Conservation (phyloP, 2,888 invertebrate species). For the Nymphalis polychloros region DNA sequence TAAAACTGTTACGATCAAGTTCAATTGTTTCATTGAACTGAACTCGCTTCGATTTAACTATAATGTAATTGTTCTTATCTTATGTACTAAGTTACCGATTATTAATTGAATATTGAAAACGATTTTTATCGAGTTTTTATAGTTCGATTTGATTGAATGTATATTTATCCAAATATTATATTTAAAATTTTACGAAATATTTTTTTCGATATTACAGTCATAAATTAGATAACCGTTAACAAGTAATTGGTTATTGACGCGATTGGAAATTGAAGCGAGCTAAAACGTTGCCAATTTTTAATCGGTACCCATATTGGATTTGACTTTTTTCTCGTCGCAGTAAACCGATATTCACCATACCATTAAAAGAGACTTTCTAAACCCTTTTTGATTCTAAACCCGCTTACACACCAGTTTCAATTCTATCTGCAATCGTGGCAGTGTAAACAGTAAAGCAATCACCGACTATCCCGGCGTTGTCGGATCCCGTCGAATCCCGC, state of each 20-base stretch:
- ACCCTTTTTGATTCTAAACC: slow-evolving; percentile 35
- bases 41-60: too few relatives aligned
- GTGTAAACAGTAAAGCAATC: slow-evolving; percentile 69
- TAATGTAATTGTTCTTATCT: too few relatives aligned
- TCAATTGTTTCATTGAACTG: not conserved
- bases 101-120: too few relatives aligned
- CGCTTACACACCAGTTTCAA: slow-evolving; percentile 32
- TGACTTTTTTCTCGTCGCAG: slow-evolving; percentile 28
- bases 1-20: slow-evolving; percentile 2
- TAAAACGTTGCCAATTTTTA: slow-evolving; percentile 25
- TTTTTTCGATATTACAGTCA: too few relatives aligned
- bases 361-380: slow-evolving; percentile 33
- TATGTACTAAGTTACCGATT: too few relatives aligned
- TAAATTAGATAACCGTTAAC: too few relatives aligned
- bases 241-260: too few relatives aligned
- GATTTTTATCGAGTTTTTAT: too few relatives aligned
- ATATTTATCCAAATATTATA: too few relatives aligned
- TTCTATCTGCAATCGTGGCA: slow-evolving; percentile 44
- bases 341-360: slow-evolving; percentile 25
- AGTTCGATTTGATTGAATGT: too few relatives aligned
- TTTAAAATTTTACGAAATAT: too few relatives aligned
- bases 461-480: slow-evolving; percentile 40
- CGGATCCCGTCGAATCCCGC: slow-evolving; percentile 37
- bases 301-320: slow-evolving; percentile 28
- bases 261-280: not conserved